These are phyloP conservation scores for Excalfactoria chinensis DNA, from an alignment of 2,113 vertebrate genomes.

Conservation along the genomic window DNA sequence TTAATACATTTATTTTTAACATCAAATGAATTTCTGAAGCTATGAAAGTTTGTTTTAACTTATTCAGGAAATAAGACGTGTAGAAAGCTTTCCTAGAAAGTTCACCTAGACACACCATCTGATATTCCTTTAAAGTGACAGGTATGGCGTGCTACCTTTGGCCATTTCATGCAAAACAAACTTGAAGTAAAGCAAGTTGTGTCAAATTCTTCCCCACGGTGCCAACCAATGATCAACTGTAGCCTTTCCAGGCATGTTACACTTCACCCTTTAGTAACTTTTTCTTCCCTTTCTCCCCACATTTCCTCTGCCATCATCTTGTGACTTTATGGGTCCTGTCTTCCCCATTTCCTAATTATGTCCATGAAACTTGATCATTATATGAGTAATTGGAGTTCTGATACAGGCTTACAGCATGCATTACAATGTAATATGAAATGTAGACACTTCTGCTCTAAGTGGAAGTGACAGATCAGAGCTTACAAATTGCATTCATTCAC, in stretches of 20 bases:
- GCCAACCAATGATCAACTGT: not conserved
- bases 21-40: not conserved
- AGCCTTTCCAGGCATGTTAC: not conserved
- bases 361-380: conserved; percentile 32
- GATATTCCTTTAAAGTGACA: not conserved
- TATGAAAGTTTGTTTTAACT: not conserved
- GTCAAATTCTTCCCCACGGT: not conserved
- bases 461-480: conserved; percentile 68
- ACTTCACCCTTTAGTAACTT: not conserved
- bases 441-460: conserved; percentile 62
- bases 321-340: not conserved
- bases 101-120: not conserved
- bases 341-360: conserved; percentile 54
- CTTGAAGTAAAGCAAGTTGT: not conserved
- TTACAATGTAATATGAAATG: conserved; percentile 60
- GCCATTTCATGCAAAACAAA: not conserved
- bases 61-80: not conserved
- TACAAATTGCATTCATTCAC: conserved; percentile 67
- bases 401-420: conserved; percentile 50
- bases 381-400: conserved; percentile 62
- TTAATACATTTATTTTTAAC: not conserved
- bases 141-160: not conserved
- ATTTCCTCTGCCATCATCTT: not conserved
- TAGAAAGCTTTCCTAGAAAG: not conserved
- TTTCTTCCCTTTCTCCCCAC: not conserved